Conservation (phyloP, 2,888 invertebrate species). For the Pegoplata infirma region DNA sequence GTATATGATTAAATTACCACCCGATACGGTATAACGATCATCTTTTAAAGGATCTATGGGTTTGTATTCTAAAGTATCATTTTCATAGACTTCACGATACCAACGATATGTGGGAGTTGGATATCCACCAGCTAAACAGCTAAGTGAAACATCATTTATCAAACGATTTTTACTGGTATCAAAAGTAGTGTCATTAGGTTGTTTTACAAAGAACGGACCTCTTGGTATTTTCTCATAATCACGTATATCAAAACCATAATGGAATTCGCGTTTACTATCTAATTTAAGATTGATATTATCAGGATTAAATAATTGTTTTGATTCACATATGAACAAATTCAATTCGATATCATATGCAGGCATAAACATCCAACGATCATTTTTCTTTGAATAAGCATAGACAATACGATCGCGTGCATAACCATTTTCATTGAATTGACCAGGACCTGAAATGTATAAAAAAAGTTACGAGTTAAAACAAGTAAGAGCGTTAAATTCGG, state of each 20-base stretch:
- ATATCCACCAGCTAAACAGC: constrained; percentile 91
- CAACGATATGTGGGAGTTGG: constrained; percentile 94
- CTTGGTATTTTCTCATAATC: constrained; percentile 90
- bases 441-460: constrained; percentile 67
- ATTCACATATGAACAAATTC: constrained; percentile 91
- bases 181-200: constrained; percentile 90
- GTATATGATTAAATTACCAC: constrained; percentile 93
- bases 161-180: constrained; percentile 86
- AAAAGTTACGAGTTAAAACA: too few species aligned
- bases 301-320: constrained; percentile 72
- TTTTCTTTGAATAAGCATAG: constrained; percentile 85
- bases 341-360: constrained; percentile 88
- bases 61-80: constrained; percentile 85
- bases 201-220: constrained; percentile 92
- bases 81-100: constrained; percentile 92
- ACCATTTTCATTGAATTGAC: constrained; percentile 70
- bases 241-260: constrained; percentile 90
- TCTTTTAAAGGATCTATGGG: constrained; percentile 88
- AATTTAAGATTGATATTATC: constrained; percentile 86
- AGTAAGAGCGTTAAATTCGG: too few species aligned
- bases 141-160: constrained; percentile 87
- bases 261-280: constrained; percentile 88
- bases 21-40: constrained; percentile 90
- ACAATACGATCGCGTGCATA: constrained; percentile 86
- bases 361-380: constrained; percentile 91